A percentile compares a stretch with the other conserved stretches of the same genome.
phyloP scores from a whole-genome alignment of 1,140 invertebrate species.

The Gonioctena quinquepunctata region DNA sequence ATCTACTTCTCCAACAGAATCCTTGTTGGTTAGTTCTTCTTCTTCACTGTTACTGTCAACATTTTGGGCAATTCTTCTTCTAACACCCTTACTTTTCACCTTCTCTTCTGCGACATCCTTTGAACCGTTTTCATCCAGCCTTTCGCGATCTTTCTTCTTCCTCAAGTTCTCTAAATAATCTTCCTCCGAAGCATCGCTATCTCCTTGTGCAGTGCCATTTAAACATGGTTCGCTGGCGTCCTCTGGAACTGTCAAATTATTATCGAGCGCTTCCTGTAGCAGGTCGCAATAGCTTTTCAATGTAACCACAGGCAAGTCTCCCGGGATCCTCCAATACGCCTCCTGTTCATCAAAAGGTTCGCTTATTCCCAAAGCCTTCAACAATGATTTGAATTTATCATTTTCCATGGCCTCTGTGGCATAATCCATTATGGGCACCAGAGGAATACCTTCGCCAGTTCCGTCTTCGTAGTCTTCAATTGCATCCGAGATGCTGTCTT shows the following conservation, averaged over 20 bases:
- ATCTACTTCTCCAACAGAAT: too few relatives aligned
- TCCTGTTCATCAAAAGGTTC: slow-evolving; percentile 65
- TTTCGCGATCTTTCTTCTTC: not conserved
- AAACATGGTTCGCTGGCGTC: slow-evolving; percentile 11
- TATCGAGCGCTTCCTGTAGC: slow-evolving; percentile 56
- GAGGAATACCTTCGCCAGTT: slow-evolving; percentile 60
- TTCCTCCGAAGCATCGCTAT: slow-evolving; percentile 29
- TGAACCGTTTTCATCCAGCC: slow-evolving; percentile 17
- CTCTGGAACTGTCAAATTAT: slow-evolving; percentile 47
- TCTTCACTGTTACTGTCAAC: slow-evolving; percentile 37
- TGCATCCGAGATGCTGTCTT: slow-evolving; percentile 64
- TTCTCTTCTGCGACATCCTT: slow-evolving; percentile 25
- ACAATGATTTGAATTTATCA: slow-evolving; percentile 60
- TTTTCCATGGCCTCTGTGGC: slow-evolving; percentile 64
- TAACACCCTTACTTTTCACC: not conserved
- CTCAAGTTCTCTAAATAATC: slow-evolving; percentile 27
- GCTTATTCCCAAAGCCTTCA: slow-evolving; percentile 63
- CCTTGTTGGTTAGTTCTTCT: too few relatives aligned
- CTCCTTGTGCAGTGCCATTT: not conserved
- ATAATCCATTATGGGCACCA: slow-evolving; percentile 67
- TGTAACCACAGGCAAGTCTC: slow-evolving; percentile 54
- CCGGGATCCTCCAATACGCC: slow-evolving; percentile 66
- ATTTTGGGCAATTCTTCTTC: slow-evolving; percentile 16
- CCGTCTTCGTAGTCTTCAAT: slow-evolving; percentile 63
- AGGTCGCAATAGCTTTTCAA: slow-evolving; percentile 56